phyloP scores from a whole-genome alignment of 2,113 vertebrate genomes.

The Microtus pennsylvanicus region DNA sequence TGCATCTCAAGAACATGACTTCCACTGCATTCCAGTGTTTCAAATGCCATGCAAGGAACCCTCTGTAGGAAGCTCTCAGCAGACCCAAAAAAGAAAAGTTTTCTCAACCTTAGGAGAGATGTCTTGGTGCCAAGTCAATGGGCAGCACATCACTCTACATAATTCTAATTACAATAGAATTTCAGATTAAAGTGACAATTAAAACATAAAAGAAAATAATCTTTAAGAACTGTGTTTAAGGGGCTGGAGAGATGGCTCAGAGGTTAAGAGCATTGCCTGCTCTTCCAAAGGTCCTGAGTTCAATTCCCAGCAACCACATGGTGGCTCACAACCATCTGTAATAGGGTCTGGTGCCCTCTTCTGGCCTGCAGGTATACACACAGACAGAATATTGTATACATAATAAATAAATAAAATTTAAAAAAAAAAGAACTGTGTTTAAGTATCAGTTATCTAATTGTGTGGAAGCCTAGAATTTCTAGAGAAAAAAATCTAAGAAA shows the following conservation, averaged over 20 bases:
- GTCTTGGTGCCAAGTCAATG: neutral
- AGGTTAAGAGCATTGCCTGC: no score
- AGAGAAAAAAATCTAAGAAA: neutral
- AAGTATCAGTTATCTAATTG: slow-evolving; percentile 6
- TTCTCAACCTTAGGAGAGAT: neutral
- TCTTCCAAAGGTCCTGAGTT: no score
- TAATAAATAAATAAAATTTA: no score
- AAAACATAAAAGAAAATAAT: slow-evolving; percentile 32
- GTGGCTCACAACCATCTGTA: no score
- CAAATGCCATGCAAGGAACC: neutral
- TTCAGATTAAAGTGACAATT: neutral
- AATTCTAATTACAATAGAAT: neutral
- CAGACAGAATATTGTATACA: no score
- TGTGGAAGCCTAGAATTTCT: neutral
- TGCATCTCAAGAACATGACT: neutral
- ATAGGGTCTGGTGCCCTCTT: no score
- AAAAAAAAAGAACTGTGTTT: neutral
- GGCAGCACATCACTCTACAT: neutral
- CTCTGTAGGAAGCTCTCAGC: neutral
- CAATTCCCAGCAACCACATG: no score
- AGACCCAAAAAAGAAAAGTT: neutral
- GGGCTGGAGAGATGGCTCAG: no score
- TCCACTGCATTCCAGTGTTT: neutral
- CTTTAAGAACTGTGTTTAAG: neutral
- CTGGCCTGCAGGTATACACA: no score